A percentile compares a stretch with the other conserved stretches of the same genome.
Conservation (phyloP, 2,888 invertebrate genomes). For the Deroplatys truncata region DNA sequence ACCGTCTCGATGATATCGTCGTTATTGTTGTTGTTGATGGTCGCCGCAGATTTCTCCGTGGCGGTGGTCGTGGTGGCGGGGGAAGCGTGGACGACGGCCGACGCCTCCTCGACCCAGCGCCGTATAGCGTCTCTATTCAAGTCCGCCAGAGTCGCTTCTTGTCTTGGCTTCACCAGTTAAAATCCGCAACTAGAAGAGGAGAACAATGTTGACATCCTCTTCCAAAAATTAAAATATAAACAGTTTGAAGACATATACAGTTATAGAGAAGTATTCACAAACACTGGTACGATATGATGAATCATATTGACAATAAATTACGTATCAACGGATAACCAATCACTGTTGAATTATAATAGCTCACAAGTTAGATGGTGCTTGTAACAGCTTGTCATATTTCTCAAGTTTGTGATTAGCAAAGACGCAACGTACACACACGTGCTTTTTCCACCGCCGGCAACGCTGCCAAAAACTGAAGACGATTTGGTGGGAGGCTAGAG, state of each 20-base stretch:
- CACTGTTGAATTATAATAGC: neutral
- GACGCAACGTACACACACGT: neutral
- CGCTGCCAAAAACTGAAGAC: too few species aligned
- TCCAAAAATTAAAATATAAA: neutral
- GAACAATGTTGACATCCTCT: neutral
- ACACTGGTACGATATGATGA: too few species aligned
- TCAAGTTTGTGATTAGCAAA: too few species aligned
- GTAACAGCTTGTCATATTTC: too few species aligned
- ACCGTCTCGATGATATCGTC: neutral
- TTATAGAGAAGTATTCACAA: too few species aligned
- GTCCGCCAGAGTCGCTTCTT: constrained; percentile 55
- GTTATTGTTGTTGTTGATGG: constrained; percentile 23
- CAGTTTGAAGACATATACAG: neutral
- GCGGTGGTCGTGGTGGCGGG: constrained; percentile 40
- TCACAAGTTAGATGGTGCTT: neutral
- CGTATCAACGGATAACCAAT: too few species aligned
- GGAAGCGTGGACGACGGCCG: constrained; percentile 24
- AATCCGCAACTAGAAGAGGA: neutral
- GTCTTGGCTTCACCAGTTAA: neutral
- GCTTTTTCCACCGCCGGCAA: neutral
- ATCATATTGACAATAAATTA: too few species aligned
- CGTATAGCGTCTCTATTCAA: constrained; percentile 37
- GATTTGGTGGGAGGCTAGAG: too few species aligned
- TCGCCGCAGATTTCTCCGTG: constrained; percentile 47
- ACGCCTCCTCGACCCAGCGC: constrained; percentile 30